Evolutionary conservation across 2,797 vertebrate species (phyloP).

Genomic region (Varecia variegata): DNA sequence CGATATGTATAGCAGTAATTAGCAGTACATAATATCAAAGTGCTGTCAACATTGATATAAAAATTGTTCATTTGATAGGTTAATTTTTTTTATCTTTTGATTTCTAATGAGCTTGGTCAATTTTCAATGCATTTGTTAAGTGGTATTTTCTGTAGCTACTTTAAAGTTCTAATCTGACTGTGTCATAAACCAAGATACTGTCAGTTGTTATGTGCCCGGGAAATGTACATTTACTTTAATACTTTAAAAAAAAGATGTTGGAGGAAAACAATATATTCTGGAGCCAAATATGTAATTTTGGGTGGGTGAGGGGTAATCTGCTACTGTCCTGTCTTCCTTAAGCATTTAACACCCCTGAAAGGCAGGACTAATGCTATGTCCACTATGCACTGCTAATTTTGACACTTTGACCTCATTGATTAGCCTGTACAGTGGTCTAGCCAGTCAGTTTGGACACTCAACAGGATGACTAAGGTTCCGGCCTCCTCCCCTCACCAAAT

Average conservation of each 20-base stretch:
- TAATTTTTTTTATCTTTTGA: background rate
- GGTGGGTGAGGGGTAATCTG: background rate
- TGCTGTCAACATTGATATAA: background rate
- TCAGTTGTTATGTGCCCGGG: background rate
- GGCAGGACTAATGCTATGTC: background rate
- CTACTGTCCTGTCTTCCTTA: background rate
- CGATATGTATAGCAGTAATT: background rate
- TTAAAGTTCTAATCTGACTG: background rate
- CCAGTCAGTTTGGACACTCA: background rate
- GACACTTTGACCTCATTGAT: constrained; percentile 41
- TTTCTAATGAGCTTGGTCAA: background rate
- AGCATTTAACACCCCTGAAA: background rate
- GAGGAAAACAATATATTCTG: background rate
- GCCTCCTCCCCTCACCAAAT: constrained; percentile 11
- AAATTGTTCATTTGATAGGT: background rate
- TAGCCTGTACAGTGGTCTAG: background rate
- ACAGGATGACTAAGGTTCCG: constrained; percentile 26
- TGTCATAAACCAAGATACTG: background rate
- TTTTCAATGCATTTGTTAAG: constrained; percentile 3
- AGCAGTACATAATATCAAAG: background rate
- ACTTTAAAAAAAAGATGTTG: background rate
- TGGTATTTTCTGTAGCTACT: constrained; percentile 2
- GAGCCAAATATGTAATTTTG: background rate
- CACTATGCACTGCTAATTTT: background rate
- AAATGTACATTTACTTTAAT: background rate